phyloP scores from a whole-genome alignment of 2,113 vertebrate species.

The Oenanthe melanoleuca region DNA sequence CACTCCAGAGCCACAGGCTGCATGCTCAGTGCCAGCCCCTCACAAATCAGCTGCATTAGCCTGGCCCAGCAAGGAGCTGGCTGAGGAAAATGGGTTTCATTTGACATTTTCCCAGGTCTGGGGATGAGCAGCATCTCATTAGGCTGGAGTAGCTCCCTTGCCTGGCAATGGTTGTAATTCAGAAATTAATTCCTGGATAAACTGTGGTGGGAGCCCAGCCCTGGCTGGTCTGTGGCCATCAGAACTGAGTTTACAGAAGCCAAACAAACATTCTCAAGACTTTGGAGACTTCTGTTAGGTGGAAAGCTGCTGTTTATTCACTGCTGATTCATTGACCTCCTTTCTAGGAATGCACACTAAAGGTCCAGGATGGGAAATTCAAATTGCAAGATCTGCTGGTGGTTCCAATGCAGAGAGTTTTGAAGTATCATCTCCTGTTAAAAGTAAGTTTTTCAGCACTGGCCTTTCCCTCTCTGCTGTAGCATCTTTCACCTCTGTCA shows the following conservation, averaged over 20 bases:
- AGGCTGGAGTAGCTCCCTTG: background rate
- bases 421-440: constrained; percentile 95
- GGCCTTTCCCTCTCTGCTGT: background rate
- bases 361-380: constrained; percentile 96
- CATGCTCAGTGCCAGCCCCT: background rate
- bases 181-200: background rate
- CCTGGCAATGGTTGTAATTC: background rate
- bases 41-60: background rate
- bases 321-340: background rate
- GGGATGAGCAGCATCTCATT: background rate
- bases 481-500: background rate
- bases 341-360: constrained; percentile 90
- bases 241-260: background rate
- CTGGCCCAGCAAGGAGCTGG: background rate
- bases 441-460: constrained; percentile 79
- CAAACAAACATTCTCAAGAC: background rate
- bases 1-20: background rate
- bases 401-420: constrained; percentile 96
- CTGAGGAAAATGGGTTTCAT: background rate
- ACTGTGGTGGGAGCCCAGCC: background rate
- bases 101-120: constrained; percentile 4
- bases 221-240: background rate
- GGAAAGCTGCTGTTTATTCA: background rate
- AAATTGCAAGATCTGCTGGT: constrained; percentile 96
- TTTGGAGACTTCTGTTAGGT: fast-evolving